Base-by-base conservation (phyloP, 2,797 vertebrate genomes). In the Meriones psammophilus region DNA sequence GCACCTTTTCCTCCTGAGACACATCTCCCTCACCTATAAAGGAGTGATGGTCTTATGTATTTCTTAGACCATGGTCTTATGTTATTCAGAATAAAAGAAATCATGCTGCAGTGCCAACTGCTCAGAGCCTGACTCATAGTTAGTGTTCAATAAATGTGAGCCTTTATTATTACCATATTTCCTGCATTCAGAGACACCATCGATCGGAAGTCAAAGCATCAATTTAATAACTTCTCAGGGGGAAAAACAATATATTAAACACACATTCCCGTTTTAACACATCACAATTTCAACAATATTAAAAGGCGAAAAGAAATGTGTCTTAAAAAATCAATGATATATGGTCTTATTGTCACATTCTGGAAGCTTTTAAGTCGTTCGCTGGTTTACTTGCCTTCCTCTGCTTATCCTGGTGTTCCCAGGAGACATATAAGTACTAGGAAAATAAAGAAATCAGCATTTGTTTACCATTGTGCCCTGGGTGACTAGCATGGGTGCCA, bases 81-180 rank as follows among this genome's bases (percentile, higher is more conserved):
- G 78, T 66, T 79, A 77, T 50, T 71, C 76, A 88, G 76, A 80
- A 87, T 30, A 77, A 94, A 92, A 36, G 39, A 96, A 39, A 69
- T 30, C n/a, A 4, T 4, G 77, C 76, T 76, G n/a, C 42, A 68
- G 39, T 3, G 42, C 14, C 1, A 12, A 17, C 69, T 12, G 0
- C 81, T 87, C 81, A 54, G 71, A 79, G 50, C 66, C 93, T 88
- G 91, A 93, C 90, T 97, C 94, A 60, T 46, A 58, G 76, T 94
- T 85, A 81, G 88, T 28, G 83, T 92, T 96, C 94, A 30, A 96
- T 96, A 97, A 91, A 94, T 91, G 95, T 39, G 95, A 91, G 94
- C 93, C 95, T 97, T 97, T 92, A 94, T 97, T 96, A 97, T 97
- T 95, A 95, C 83, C 95, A 60, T 94, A 98, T 97, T 97, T 97